Base-by-base conservation (phyloP, 2,797 vertebrate genomes). In the Naso thynnoides region DNA sequence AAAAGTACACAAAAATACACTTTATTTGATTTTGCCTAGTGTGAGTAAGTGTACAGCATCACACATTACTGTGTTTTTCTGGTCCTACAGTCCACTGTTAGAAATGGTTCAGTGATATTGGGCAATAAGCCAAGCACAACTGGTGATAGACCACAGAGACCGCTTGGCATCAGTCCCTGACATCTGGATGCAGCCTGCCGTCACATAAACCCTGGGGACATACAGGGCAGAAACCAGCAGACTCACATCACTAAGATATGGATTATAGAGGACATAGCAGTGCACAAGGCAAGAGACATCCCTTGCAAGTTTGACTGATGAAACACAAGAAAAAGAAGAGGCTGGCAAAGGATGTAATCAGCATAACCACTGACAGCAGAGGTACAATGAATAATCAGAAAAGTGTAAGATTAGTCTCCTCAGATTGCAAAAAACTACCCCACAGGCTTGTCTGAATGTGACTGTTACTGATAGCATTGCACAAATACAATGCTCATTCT, bases 161-260 rank as follows among this genome's bases (percentile, higher is more conserved):
- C 60, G 56, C 74, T 77, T 83, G 86, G 82, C 81, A 62, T 54
- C 42, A 62, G 48, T 77, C 67, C 38, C 70, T 82, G 60, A 87
- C 82, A 89, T 89, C 79, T 83, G 86, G 77, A 86, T 79, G 73
- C 79, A 80, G 58, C 66, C 68, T 44, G 65, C 69, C 50, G 27
- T 76, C 64, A 85, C 52, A 68, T 70, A 77, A 82, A 62, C 50
- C 79, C 49, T 70, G 24, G 39, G 71, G 55, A 56, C 42, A 66
- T 31, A 70, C 61, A 70, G 61, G 69, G 65, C 47, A 81, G 54
- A 73, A 61, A 79, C 48, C 52, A 64, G 56, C 29, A 67, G 69
- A 66, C 47, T 68, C 60, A 58, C 38, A 79, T 80, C 65, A 75
- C 42, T 61, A 61, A 75, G 21, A 74, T 69, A 39, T 76, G 39